Evolutionary conservation across 2,888 invertebrate species (phyloP), one percentile per base, ranked within the genome.

Genomic region (Pycnomerus fuliginosus): DNA sequence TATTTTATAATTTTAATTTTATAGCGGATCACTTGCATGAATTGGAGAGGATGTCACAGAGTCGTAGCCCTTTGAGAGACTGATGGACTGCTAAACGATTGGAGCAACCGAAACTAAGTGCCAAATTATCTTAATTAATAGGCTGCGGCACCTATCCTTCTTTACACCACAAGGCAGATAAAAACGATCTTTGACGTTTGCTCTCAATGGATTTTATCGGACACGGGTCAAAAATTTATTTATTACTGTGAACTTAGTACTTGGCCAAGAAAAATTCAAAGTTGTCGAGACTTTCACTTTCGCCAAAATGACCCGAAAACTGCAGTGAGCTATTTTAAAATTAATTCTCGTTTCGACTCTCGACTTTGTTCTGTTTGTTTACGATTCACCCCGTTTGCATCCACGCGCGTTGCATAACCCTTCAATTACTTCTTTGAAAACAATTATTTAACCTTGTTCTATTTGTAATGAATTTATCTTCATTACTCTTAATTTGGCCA

Each of bases 121-220:
- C 48, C 50, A 53, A 51, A 48, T 44, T 29, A 38, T 25, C 42
- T 48, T 38, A 50, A 43, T 44, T 47, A 46, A 45, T 47, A 36
- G 17, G 23, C 38, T 43, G 23, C 25, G 24, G n/a, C 30, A 23
- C 37, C 42, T 24, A 41, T 48, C 48, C 31, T 43, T 17, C 42
- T 44, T 37, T 30, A 25, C 4, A 8, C 5, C 8, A 5, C 20
- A 20, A 20, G 17, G n/a, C 32, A 24, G 15, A 29, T 15, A 25
- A 28, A 12, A 15, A 32, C 24, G n/a, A n/a, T n/a, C n/a, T n/a
- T n/a, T n/a, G n/a, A n/a, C n/a, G n/a, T n/a, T n/a, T n/a, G n/a
- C n/a, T n/a, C n/a, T n/a, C n/a, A n/a, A n/a, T n/a, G n/a, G n/a
- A n/a, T n/a, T n/a, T n/a, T n/a, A n/a, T n/a, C n/a, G n/a, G n/a